These are phyloP conservation scores for Muricea muricata DNA, from an alignment of 92 coral and sea anemone species.

Conservation along the genomic window DNA sequence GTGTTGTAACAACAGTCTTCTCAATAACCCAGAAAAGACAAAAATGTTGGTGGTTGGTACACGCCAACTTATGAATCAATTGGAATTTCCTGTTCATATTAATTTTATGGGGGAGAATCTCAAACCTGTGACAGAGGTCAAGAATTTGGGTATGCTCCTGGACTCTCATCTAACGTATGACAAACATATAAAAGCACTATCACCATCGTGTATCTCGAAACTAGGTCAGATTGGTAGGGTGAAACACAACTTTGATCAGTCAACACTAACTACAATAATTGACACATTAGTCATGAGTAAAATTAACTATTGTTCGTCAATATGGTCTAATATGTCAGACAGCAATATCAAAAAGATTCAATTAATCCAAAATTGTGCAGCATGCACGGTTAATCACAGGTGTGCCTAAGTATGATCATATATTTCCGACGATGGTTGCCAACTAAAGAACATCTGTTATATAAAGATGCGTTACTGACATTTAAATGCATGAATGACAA, in stretches of 20 bases:
- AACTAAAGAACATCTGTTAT: neutral
- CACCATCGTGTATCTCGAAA: constrained; percentile 58
- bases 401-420: constrained; percentile 37
- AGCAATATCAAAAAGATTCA: neutral
- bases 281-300: constrained; percentile 59
- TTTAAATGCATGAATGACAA: neutral
- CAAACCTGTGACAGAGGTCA: constrained; percentile 44
- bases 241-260: constrained; percentile 39
- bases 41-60: constrained; percentile 62
- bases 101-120: constrained; percentile 32
- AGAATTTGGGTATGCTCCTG: constrained; percentile 47
- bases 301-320: constrained; percentile 47
- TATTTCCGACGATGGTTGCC: constrained; percentile 35
- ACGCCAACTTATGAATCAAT: constrained; percentile 36
- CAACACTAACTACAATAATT: constrained; percentile 34
- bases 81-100: neutral
- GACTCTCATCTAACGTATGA: constrained; percentile 58
- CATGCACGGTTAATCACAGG: neutral
- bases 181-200: constrained; percentile 2
- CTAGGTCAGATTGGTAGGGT: constrained; percentile 54
- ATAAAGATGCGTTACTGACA: neutral
- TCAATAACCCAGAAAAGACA: constrained; percentile 65
- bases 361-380: constrained; percentile 49
- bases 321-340: constrained; percentile 64
- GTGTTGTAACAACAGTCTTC: constrained; percentile 62